Percentiles rank a stretch among this genome's conserved stretches.
These are phyloP conservation scores for Danaus melanippus DNA, from an alignment of 1,140 invertebrate species.

Conservation along the genomic window DNA sequence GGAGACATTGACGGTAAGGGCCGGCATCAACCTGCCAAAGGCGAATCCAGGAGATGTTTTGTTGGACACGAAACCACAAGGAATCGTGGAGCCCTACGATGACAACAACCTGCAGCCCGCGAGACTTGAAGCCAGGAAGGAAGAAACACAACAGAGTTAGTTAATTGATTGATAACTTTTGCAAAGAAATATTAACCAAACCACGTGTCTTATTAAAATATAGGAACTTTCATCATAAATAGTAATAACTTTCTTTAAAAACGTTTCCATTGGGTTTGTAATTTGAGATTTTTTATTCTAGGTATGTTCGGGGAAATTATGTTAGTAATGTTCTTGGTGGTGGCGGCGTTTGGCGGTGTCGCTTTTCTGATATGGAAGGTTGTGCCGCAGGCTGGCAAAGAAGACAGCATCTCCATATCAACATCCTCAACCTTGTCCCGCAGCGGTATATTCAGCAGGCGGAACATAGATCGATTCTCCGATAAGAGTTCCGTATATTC, in stretches of 20 bases:
- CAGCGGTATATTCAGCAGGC: slow-evolving; percentile 47
- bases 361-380: slow-evolving; percentile 66
- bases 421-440: slow-evolving; percentile 50
- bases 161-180: slow-evolving; percentile 8
- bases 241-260: too few relatives aligned
- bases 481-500: slow-evolving; percentile 67
- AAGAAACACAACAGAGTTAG: slow-evolving; percentile 52
- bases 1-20: slow-evolving; percentile 83
- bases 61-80: slow-evolving; percentile 47
- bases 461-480: slow-evolving; percentile 59
- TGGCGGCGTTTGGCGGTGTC: slow-evolving; percentile 64
- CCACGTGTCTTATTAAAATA: too few relatives aligned
- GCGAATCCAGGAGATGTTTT: slow-evolving; percentile 64
- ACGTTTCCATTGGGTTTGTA: too few relatives aligned
- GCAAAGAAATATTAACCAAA: too few relatives aligned
- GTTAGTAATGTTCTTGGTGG: slow-evolving; percentile 64
- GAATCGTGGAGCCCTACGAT: slow-evolving; percentile 64
- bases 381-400: slow-evolving; percentile 45
- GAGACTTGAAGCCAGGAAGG: slow-evolving; percentile 56
- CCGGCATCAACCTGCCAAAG: slow-evolving; percentile 78
- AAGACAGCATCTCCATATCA: slow-evolving; percentile 52
- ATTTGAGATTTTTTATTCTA: slow-evolving; percentile 27
- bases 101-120: slow-evolving; percentile 64
- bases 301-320: slow-evolving; percentile 59
- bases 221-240: too few relatives aligned